Conservation (phyloP, 2,113 vertebrate species). For the Cyphomyrus discorhynchus region DNA sequence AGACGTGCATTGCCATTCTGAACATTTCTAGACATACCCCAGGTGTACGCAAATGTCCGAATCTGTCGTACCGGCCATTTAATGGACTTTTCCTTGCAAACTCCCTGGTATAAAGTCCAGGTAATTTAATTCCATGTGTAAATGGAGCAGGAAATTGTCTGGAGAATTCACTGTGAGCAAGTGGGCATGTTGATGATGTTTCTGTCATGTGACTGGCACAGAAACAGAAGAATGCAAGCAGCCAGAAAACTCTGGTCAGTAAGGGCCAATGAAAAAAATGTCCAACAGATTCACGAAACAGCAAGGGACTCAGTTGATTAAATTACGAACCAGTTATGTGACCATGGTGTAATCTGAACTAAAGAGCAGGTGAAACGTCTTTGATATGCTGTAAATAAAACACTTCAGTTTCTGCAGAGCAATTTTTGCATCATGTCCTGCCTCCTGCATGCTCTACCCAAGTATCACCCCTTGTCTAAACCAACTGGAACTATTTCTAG, state of each 20-base stretch:
- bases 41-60: neutral
- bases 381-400: neutral
- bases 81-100: neutral
- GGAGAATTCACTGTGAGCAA: neutral
- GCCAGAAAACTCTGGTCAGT: too few species aligned
- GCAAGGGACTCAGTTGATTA: neutral
- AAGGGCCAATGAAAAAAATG: too few species aligned
- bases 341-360: neutral
- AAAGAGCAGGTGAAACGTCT: neutral
- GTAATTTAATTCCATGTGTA: neutral
- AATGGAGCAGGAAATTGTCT: neutral
- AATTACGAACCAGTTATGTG: neutral
- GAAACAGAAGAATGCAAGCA: too few species aligned
- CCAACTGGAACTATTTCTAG: too few species aligned
- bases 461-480: too few species aligned
- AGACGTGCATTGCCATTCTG: too few species aligned
- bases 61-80: neutral
- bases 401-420: too few species aligned
- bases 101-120: neutral
- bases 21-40: too few species aligned
- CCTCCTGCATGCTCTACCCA: too few species aligned
- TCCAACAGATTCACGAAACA: too few species aligned
- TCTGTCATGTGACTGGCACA: neutral
- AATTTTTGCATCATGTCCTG: too few species aligned
- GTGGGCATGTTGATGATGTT: neutral